Base-by-base conservation (phyloP, 2,113 vertebrate genomes). In the Aegypius monachus region DNA sequence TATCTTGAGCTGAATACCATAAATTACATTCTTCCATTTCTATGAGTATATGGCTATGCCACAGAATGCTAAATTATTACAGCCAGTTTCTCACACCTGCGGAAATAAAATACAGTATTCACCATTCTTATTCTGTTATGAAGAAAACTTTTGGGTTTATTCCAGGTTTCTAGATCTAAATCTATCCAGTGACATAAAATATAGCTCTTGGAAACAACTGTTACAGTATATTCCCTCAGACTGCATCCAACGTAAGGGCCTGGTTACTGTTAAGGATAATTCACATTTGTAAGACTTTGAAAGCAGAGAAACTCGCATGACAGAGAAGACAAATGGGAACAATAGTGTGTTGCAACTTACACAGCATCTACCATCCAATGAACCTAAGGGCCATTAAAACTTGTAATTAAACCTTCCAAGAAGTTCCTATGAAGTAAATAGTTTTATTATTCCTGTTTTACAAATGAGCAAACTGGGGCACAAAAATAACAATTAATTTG, bases 81-180 rank as follows among this genome's bases (percentile, higher is more conserved):
- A 91, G 48, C 31, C 29, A 68, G 11, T 52, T 58, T 88, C 63
- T 81, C 63, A 91, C n/a, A 97, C 38, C 63, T 97, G 74, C 56
- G 89, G 90, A 98, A 97, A 94, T 94, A 95, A 97, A 96, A 95
- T 48, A 93, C 29, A 74, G 74, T 81, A 55, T 93, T 81, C 32
- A 81, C 74, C 20, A 70, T 81, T 95, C 81, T 96, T 97, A 87
- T 71, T 94, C 55, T 96, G 45, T 89, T 96, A 62, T 29, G 61
- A 96, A 93, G 81, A 93, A 94, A 96, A 93, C 11, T 45, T 59
- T n/a, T 86, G 50, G 23, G 66, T 78, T 74, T 93, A 90, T 79
- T 92, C 88, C 86, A 96, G 43, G 17, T 53, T 94, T 97, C 58
- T 78, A 79, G 26, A 91, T 81, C 32, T 83, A 94, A 97, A 94